These are phyloP conservation scores for Stictocephala bisonia DNA, from an alignment of 2,888 invertebrate species.

Conservation along the genomic window DNA sequence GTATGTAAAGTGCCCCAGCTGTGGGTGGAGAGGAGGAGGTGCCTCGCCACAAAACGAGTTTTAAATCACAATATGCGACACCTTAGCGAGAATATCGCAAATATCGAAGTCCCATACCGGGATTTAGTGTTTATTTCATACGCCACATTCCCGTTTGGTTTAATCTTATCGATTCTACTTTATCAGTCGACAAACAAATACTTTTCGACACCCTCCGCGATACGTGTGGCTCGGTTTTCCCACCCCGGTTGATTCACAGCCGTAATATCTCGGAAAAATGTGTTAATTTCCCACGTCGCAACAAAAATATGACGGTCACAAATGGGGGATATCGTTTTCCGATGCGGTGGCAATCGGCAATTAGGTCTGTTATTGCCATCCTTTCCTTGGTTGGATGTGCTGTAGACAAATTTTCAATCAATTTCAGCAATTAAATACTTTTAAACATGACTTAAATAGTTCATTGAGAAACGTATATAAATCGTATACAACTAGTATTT, in stretches of 20 bases:
- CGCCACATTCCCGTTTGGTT: no score
- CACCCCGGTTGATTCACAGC: background rate
- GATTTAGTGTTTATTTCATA: background rate
- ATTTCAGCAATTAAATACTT: no score
- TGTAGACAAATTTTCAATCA: no score
- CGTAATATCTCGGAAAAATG: constrained; percentile 4
- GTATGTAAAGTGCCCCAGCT: no score
- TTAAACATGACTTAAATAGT: no score
- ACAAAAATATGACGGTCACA: background rate
- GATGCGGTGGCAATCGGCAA: no score
- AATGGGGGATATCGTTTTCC: background rate
- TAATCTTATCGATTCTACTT: constrained; percentile 8
- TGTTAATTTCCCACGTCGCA: background rate
- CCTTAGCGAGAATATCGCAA: background rate
- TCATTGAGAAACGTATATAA: no score
- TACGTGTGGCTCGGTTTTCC: background rate
- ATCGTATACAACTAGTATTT: no score
- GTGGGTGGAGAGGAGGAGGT: no score
- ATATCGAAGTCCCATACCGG: no score
- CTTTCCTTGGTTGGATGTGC: no score
- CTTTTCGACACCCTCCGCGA: background rate
- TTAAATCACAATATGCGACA: background rate
- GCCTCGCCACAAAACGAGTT: background rate
- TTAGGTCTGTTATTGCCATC: no score
- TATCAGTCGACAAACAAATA: background rate